Conservation (phyloP, 2,797 vertebrate genomes). For the Gymnothorax reevesii region DNA sequence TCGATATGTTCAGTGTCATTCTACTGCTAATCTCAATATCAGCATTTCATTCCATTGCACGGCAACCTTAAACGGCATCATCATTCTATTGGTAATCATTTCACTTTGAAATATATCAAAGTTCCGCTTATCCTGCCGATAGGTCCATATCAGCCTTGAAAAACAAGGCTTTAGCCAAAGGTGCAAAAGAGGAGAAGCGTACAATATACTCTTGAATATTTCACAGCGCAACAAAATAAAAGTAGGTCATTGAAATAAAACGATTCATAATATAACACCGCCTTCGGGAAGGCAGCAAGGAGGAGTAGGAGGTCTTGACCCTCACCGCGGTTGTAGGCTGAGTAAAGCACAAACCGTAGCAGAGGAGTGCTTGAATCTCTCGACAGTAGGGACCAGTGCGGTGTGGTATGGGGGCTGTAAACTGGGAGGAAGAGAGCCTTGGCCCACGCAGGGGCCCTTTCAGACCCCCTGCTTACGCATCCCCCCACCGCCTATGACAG, state of each 20-base stretch:
- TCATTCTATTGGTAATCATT: neutral
- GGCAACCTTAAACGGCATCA: neutral
- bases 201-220: neutral
- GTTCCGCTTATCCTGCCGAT: neutral
- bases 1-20: neutral
- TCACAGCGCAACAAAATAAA: neutral
- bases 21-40: neutral
- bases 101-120: neutral
- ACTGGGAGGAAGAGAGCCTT: neutral
- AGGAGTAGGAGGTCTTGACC: neutral
- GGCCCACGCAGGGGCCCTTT: slow-evolving; percentile 7
- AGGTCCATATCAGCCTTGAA: neutral
- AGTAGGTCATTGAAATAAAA: neutral
- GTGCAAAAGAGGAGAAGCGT: neutral
- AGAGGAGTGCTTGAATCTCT: neutral
- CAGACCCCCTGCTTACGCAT: neutral
- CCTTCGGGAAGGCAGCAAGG: neutral
- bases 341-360: neutral
- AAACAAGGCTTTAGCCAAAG: neutral
- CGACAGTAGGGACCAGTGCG: neutral
- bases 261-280: neutral
- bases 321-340: neutral
- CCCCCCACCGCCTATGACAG: slow-evolving; percentile 39
- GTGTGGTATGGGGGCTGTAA: neutral
- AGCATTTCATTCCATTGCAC: neutral